Evolutionary conservation across 2,797 vertebrate genomes (phyloP).

Genomic region (Alca torda): DNA sequence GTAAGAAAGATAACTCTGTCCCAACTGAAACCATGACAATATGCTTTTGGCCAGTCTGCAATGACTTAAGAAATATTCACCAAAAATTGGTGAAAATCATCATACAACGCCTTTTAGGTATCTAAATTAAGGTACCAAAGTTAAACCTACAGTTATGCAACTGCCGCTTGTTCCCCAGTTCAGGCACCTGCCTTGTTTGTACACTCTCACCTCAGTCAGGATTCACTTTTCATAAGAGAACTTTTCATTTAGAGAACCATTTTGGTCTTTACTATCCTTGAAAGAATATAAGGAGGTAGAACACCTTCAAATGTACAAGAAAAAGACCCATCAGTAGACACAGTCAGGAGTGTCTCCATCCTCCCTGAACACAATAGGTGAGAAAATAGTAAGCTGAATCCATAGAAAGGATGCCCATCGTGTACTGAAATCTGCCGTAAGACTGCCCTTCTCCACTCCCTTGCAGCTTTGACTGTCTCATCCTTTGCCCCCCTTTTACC

Average conservation of each 20-base stretch:
- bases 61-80: neutral
- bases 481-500: neutral
- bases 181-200: neutral
- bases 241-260: neutral
- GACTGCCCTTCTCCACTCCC: neutral
- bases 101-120: neutral
- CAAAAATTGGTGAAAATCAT: neutral
- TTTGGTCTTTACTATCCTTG: neutral
- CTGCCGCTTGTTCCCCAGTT: neutral
- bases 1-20: neutral
- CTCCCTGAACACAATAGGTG: neutral
- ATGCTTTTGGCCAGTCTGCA: neutral
- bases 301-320: neutral
- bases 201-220: neutral
- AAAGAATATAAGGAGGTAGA: neutral
- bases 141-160: neutral
- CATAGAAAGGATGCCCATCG: neutral
- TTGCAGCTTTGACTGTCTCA: neutral
- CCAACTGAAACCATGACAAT: neutral
- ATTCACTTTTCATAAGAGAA: neutral
- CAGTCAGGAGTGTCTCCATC: neutral
- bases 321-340: neutral
- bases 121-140: neutral
- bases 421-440: neutral
- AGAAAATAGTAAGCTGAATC: neutral